Evolutionary conservation across 2,113 vertebrate genomes (phyloP), one percentile per base, ranked within the genome.

Genomic region (Amphilophus citrinellus): DNA sequence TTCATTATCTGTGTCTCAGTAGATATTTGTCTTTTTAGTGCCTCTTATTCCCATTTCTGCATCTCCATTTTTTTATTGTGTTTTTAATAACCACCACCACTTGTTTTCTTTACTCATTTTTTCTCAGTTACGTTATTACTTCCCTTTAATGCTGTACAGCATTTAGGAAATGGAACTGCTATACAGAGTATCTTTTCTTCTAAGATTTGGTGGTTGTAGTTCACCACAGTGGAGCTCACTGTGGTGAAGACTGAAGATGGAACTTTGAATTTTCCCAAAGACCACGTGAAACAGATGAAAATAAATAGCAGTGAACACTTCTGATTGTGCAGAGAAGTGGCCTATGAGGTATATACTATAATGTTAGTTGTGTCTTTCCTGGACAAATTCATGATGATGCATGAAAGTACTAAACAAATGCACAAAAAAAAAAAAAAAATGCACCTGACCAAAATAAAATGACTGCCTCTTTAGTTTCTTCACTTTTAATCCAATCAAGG

Each of bases 71-170:
- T 86, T 84, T 30, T 30, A 30, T 30, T 76, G 35, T 37, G n/a
- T 53, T 83, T 79, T 20, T 82, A 86, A 89, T 88, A 27, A 86
- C 90, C 79, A 77, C 76, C 32, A 82, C 75, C 61, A 17, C 65
- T 65, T 80, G 27, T 77, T 75, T 88, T 32, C 18, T 77, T 50
- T 59, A 56, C 78, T 80, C 2, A 3, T 82, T 84, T 71, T 59
- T 61, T 57, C 15, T 53, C 60, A 59, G 44, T 15, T 22, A 13
- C 35, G 37, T 88, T 84, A 77, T 76, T 60, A 44, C 80, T 87
- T 90, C 77, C 63, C 35, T 35, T 65, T 76, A 27, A 39, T 60
- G 61, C 44, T 75, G 57, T 71, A 76, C 85, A 86, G 42, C 32
- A 73, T 66, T 61, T 44, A 82, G 47, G 42, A 85, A 87, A 79